Percentiles rank a stretch among this genome's conserved stretches.
Conservation (phyloP, 2,888 invertebrate genomes). For the Drosophila melanosoma region DNA sequence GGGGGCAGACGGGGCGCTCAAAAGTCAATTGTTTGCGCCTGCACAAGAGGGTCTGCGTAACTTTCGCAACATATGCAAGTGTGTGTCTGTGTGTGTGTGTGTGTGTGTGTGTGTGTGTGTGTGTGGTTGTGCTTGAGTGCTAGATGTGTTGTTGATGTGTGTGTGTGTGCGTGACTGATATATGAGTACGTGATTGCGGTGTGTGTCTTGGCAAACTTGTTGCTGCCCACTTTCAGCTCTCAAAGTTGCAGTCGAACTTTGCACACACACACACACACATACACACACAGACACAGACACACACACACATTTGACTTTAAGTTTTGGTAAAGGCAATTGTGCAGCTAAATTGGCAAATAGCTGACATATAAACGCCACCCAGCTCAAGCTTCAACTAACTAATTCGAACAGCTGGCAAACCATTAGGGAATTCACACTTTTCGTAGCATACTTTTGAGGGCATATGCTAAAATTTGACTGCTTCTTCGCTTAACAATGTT, state of each 20-base stretch:
- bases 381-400: constrained; percentile 29
- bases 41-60: constrained; percentile 66
- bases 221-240: constrained; percentile 60
- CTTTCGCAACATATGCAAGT: constrained; percentile 47
- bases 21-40: constrained; percentile 76
- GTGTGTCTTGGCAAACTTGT: constrained; percentile 64
- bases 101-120: constrained; percentile 1
- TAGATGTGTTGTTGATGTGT: constrained; percentile 8
- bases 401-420: constrained; percentile 33
- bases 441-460: constrained; percentile 47
- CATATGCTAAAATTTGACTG: constrained; percentile 29
- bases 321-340: constrained; percentile 60
- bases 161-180: constrained; percentile 45
- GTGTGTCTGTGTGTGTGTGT: neutral
- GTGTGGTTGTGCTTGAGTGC: constrained; percentile 4
- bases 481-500: constrained; percentile 8
- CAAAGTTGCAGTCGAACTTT: constrained; percentile 56
- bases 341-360: constrained; percentile 60
- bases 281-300: neutral
- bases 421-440: constrained; percentile 43
- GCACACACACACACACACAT: constrained; percentile 12
- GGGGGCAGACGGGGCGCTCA: constrained; percentile 51
- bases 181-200: constrained; percentile 65
- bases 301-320: constrained; percentile 22
- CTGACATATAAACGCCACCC: constrained; percentile 54